Percentiles rank a stretch among this genome's conserved stretches.
phyloP scores from a whole-genome alignment of 1,140 invertebrate species.

The Mamestra configurata region DNA sequence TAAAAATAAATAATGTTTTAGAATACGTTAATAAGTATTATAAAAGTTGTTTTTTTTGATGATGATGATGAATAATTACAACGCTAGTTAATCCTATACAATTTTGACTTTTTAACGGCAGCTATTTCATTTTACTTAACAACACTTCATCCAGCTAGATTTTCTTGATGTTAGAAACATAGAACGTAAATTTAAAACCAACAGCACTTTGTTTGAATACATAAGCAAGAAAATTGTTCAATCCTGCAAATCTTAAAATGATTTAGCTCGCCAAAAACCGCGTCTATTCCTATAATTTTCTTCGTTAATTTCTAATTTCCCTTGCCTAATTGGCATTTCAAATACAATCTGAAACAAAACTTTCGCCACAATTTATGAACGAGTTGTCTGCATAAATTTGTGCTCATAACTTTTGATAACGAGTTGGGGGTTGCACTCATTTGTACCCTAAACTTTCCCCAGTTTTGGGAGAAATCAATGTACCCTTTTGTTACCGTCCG shows the following conservation, averaged over 20 bases:
- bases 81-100: no score
- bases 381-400: slow-evolving; percentile 42
- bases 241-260: background rate
- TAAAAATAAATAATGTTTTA: no score
- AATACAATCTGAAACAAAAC: slow-evolving; percentile 17
- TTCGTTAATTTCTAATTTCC: slow-evolving; percentile 14
- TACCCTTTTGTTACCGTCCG: background rate
- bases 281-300: background rate
- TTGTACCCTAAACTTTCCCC: slow-evolving; percentile 26
- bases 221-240: no score
- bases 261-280: background rate
- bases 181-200: no score
- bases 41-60: no score
- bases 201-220: no score
- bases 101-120: no score
- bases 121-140: no score
- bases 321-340: slow-evolving; percentile 16
- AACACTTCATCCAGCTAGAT: no score
- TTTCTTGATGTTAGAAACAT: no score
- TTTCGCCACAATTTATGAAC: slow-evolving; percentile 40
- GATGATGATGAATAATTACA: no score
- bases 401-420: slow-evolving; percentile 33
- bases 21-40: no score
- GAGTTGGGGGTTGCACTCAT: slow-evolving; percentile 29
- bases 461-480: slow-evolving; percentile 23